Percentiles rank a stretch among this genome's conserved stretches.
Evolutionary conservation across 1,140 invertebrate species (phyloP).

Genomic region (Pogonus chalceus): DNA sequence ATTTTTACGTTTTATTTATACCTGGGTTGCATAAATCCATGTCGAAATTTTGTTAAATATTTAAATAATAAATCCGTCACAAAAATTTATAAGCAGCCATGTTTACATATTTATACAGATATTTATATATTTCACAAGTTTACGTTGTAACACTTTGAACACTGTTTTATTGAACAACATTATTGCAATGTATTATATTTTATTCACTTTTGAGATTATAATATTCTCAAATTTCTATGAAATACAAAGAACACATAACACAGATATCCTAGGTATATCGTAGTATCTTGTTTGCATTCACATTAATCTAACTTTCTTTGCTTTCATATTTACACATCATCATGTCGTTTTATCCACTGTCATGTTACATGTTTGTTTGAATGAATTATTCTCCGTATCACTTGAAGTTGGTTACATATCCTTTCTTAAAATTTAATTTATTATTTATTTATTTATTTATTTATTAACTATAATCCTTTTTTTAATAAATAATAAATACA

Average conservation of each 20-base stretch:
- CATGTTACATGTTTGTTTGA: too few species aligned
- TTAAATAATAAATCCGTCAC: background rate
- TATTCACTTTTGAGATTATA: background rate
- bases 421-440: too few species aligned
- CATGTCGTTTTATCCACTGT: too few species aligned
- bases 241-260: background rate
- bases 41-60: background rate
- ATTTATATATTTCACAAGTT: background rate
- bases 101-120: background rate
- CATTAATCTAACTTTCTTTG: background rate
- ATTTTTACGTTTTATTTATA: background rate
- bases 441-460: too few species aligned
- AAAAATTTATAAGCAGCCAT: background rate
- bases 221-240: background rate
- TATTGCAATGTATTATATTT: background rate
- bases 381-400: too few species aligned
- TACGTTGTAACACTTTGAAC: background rate
- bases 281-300: background rate
- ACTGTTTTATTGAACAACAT: background rate
- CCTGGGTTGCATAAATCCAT: background rate
- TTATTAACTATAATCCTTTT: too few species aligned
- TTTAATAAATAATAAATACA: too few species aligned
- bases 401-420: too few species aligned
- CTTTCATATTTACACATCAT: background rate
- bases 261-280: too few species aligned